Evolutionary conservation across 2,888 invertebrate species (phyloP).

Genomic region (Drosophila kanekoi): DNA sequence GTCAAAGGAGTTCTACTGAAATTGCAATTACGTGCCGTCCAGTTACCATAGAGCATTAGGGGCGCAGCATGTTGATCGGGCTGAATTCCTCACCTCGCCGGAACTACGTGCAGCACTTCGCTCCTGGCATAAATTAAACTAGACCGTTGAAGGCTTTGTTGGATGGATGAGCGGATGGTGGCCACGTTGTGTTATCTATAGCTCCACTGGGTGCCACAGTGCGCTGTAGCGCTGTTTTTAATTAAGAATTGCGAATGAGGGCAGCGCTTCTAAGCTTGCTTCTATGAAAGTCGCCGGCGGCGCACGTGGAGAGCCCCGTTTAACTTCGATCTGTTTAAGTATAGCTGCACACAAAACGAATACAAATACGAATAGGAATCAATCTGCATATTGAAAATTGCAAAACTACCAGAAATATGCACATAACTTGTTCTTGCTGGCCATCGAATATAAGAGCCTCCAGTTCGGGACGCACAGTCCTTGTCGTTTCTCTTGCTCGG

Average conservation of each 20-base stretch:
- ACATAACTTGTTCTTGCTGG: conserved; percentile 61
- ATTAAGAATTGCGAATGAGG: conserved; percentile 68
- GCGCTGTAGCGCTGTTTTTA: conserved; percentile 54
- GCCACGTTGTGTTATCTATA: conserved; percentile 42
- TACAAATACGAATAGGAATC: conserved; percentile 50
- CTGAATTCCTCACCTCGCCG: not conserved
- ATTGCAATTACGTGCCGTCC: conserved; percentile 68
- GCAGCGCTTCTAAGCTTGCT: conserved; percentile 29
- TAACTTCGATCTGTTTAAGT: conserved; percentile 7
- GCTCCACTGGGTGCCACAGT: conserved; percentile 41
- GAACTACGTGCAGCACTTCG: not conserved
- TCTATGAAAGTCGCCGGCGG: conserved; percentile 19
- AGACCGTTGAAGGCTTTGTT: conserved; percentile 18
- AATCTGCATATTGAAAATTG: conserved; percentile 66
- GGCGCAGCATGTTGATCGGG: too few relatives aligned
- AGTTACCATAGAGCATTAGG: conserved; percentile 60
- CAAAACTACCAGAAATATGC: conserved; percentile 52
- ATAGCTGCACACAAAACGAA: conserved; percentile 3
- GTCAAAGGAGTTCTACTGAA: conserved; percentile 51
- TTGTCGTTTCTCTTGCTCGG: conserved; percentile 35
- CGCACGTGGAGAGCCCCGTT: too few relatives aligned
- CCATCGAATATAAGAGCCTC: conserved; percentile 12
- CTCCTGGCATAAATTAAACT: conserved; percentile 43
- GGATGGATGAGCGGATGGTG: conserved; percentile 7
- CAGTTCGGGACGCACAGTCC: conserved; percentile 21